Conservation (phyloP, 2,113 vertebrate species). For the Oreochromis tanganicae region DNA sequence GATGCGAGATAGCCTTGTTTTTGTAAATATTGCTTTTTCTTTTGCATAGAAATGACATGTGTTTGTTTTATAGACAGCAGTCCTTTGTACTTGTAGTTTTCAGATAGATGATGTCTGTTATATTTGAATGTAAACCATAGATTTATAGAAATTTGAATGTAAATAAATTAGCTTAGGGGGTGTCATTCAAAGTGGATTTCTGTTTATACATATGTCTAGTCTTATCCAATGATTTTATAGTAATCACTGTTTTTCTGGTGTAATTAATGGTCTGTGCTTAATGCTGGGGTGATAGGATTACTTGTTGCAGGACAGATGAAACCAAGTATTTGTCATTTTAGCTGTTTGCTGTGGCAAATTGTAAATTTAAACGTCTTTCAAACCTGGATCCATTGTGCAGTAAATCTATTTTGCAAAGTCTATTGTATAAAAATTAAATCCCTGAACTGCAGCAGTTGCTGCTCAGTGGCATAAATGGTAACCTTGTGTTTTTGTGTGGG, state of each 20-base stretch:
- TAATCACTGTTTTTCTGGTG: neutral
- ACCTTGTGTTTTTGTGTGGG: neutral
- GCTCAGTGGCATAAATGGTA: neutral
- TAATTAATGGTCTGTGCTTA: neutral
- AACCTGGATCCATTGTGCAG: neutral
- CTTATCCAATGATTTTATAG: neutral
- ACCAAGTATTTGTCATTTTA: neutral
- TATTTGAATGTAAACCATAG: constrained; percentile 15
- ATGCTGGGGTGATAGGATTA: neutral
- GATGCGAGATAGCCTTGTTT: neutral
- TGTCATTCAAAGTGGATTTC: neutral
- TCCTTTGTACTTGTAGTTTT: constrained; percentile 1
- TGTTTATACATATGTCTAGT: neutral
- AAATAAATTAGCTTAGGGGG: neutral
- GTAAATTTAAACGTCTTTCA: neutral
- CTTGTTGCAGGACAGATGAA: neutral
- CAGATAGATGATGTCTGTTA: neutral
- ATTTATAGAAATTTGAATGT: neutral
- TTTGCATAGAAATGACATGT: constrained; percentile 8
- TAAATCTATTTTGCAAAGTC: neutral
- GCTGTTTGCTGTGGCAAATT: neutral
- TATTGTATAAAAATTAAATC: neutral
- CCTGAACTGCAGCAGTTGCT: neutral
- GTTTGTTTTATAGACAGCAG: constrained; percentile 21
- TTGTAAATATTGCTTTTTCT: constrained; percentile 50